phyloP scores from a whole-genome alignment of 2,797 vertebrate species.

The Esox masquinongy region DNA sequence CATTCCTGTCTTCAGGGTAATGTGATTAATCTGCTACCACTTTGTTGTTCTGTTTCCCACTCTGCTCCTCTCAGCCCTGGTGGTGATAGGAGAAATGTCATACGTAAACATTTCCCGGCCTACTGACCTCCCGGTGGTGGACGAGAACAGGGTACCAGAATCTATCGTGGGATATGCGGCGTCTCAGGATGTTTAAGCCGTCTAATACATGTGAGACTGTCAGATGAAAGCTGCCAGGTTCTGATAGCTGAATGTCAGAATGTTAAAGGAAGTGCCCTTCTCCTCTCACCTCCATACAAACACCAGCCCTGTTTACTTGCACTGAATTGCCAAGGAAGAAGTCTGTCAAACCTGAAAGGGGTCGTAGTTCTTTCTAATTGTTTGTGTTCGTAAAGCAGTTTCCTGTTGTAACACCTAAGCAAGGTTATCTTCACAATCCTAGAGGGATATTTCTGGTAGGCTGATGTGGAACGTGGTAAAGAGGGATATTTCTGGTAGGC shows the following conservation, averaged over 20 bases:
- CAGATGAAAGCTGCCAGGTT: slow-evolving; percentile 24
- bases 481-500: not conserved
- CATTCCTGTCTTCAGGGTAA: slow-evolving; percentile 43
- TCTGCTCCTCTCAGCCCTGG: slow-evolving; percentile 40
- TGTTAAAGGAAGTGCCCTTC: slow-evolving; percentile 24
- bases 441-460: not conserved
- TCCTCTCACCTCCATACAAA: slow-evolving; percentile 8
- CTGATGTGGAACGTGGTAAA: not conserved
- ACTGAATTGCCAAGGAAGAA: not conserved
- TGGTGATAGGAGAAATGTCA: slow-evolving; percentile 57
- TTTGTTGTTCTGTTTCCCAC: slow-evolving; percentile 13
- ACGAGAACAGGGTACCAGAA: slow-evolving; percentile 41
- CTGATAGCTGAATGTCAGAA: slow-evolving; percentile 34
- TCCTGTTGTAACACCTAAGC: not conserved
- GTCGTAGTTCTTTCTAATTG: not conserved
- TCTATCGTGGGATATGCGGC: slow-evolving; percentile 45
- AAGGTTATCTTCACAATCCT: not conserved
- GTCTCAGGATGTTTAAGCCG: slow-evolving; percentile 32
- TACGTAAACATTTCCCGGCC: slow-evolving; percentile 55
- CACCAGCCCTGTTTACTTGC: slow-evolving; percentile 24
- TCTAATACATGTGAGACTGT: slow-evolving; percentile 35
- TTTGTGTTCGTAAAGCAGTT: not conserved
- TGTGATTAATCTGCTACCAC: slow-evolving; percentile 47
- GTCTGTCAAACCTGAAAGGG: not conserved
- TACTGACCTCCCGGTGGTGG: slow-evolving; percentile 55